phyloP scores from a whole-genome alignment of 1,140 invertebrate genomes.

The Microplitis demolitor region DNA sequence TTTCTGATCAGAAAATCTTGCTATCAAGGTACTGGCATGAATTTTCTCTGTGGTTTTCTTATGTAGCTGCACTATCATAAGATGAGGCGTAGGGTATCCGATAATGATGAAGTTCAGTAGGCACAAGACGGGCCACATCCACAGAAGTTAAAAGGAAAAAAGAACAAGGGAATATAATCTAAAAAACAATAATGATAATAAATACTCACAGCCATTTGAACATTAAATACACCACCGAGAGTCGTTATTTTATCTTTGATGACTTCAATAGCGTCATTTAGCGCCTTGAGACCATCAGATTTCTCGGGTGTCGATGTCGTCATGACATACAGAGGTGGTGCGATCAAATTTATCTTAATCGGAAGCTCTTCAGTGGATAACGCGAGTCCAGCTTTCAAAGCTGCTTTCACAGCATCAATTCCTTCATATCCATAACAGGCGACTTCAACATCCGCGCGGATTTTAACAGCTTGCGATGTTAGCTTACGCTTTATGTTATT shows the following conservation, averaged over 20 bases:
- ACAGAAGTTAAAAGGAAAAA: too few relatives aligned
- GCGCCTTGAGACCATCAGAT: slow-evolving; percentile 85
- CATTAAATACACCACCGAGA: slow-evolving; percentile 89
- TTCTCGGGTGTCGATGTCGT: slow-evolving; percentile 98
- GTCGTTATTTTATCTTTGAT: slow-evolving; percentile 85
- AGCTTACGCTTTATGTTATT: slow-evolving; percentile 95
- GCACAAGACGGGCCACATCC: too few relatives aligned
- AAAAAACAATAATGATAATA: too few relatives aligned
- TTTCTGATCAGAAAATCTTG: too few relatives aligned
- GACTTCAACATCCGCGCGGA: slow-evolving; percentile 96
- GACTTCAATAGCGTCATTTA: slow-evolving; percentile 87
- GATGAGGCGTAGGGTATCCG: too few relatives aligned
- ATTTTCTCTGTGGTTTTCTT: too few relatives aligned
- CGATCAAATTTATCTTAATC: slow-evolving; percentile 98
- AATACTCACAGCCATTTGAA: slow-evolving; percentile 88
- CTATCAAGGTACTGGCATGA: too few relatives aligned
- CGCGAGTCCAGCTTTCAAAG: slow-evolving; percentile 89
- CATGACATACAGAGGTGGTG: slow-evolving; percentile 97
- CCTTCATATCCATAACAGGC: slow-evolving; percentile 99
- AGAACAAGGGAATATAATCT: too few relatives aligned
- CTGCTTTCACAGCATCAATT: slow-evolving; percentile 97
- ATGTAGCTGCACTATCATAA: too few relatives aligned
- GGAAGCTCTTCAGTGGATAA: slow-evolving; percentile 92
- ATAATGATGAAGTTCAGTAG: too few relatives aligned
- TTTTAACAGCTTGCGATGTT: slow-evolving; percentile 98